These are phyloP conservation scores for Helicoverpa armigera DNA, from an alignment of 1,140 invertebrate species.

Conservation along the genomic window DNA sequence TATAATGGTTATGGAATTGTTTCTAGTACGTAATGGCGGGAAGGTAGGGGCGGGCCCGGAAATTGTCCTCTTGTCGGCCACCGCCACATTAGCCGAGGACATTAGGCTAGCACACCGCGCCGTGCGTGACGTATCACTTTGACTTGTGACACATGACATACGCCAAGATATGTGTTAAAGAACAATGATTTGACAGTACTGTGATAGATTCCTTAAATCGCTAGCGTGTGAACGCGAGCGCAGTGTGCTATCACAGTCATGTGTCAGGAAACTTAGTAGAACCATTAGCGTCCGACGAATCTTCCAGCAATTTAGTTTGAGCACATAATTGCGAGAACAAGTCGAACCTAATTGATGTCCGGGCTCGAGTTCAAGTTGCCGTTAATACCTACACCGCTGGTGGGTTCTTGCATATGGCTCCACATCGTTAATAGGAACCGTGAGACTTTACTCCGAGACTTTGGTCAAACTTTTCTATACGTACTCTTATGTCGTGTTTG, in stretches of 20 bases:
- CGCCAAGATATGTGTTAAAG: conserved; percentile 34
- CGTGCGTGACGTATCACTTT: conserved; percentile 75
- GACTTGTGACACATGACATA: conserved; percentile 67
- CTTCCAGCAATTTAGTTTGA: conserved; percentile 84
- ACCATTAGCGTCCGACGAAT: conserved; percentile 81
- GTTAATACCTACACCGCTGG: conserved; percentile 56
- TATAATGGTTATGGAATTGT: conserved; percentile 81
- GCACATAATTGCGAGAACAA: conserved; percentile 85
- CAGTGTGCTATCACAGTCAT: conserved; percentile 57
- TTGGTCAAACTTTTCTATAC: conserved; percentile 2
- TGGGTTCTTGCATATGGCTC: conserved; percentile 54
- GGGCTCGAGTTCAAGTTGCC: conserved; percentile 74
- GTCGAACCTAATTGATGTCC: conserved; percentile 82
- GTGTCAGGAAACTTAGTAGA: conserved; percentile 75
- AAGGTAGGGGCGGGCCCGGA: conserved; percentile 80
- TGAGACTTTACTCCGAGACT: conserved; percentile 50
- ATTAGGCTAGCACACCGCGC: conserved; percentile 72
- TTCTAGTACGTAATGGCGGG: conserved; percentile 78
- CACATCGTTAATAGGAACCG: conserved; percentile 54
- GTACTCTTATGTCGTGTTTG: conserved; percentile 21
- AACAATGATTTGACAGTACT: conserved; percentile 61
- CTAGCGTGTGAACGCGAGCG: conserved; percentile 71
- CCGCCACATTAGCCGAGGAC: conserved; percentile 78
- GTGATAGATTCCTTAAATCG: conserved; percentile 51
- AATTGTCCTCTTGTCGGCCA: conserved; percentile 82